These are phyloP conservation scores for Herpetotheres cachinnans DNA, from an alignment of 2,113 vertebrate genomes.

Conservation along the genomic window DNA sequence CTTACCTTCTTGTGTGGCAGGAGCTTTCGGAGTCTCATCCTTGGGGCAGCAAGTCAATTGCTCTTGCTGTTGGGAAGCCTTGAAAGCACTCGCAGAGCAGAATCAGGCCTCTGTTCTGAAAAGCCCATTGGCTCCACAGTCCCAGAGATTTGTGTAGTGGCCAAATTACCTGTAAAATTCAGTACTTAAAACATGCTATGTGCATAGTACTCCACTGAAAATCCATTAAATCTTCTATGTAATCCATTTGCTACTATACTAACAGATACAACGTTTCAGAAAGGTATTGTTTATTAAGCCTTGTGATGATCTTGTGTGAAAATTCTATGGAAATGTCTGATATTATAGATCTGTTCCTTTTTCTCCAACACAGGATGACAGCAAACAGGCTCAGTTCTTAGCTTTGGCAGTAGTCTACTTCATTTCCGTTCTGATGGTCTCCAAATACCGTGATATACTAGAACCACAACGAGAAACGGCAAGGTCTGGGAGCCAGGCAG, in stretches of 20 bases:
- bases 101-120: background rate
- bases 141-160: background rate
- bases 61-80: background rate
- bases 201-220: background rate
- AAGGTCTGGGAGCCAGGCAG: conserved; percentile 89
- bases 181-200: background rate
- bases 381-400: conserved; percentile 97
- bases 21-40: background rate
- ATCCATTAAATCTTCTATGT: background rate
- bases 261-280: background rate
- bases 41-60: background rate
- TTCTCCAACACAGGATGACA: conserved; percentile 85
- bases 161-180: background rate
- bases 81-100: background rate
- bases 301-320: background rate
- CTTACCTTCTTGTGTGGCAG: background rate
- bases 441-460: conserved; percentile 97
- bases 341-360: background rate
- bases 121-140: background rate
- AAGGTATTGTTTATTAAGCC: background rate
- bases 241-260: background rate
- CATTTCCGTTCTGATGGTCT: conserved; percentile 98
- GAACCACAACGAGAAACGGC: conserved; percentile 95
- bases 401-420: conserved; percentile 98
- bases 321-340: background rate